A percentile compares a stretch with the other conserved stretches of the same genome.
Evolutionary conservation across 2,797 vertebrate genomes (phyloP).

Genomic region (Okamejei kenojei): DNA sequence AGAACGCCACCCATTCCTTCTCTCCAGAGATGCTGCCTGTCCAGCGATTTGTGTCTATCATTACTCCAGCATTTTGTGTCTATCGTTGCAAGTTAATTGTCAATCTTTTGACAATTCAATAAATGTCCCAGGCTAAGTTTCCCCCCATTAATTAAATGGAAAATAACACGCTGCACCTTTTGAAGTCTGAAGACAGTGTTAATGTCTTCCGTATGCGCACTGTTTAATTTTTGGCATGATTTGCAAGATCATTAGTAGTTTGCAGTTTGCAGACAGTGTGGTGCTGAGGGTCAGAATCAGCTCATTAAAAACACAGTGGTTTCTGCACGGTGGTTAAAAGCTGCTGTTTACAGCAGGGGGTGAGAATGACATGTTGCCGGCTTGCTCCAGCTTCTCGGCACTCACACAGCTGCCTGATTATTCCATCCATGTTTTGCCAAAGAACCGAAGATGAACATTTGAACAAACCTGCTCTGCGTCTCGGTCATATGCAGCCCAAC

Average conservation of each 20-base stretch:
- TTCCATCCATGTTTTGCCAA: not conserved
- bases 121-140: not conserved
- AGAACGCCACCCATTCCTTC: too few species aligned
- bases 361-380: not conserved
- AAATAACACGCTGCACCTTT: not conserved
- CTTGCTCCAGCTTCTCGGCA: not conserved
- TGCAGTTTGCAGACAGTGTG: slow-evolving; percentile 18
- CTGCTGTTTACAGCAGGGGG: not conserved
- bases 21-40: too few species aligned
- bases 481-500: not conserved
- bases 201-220: not conserved
- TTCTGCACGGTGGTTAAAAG: not conserved
- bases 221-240: not conserved
- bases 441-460: not conserved
- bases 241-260: not conserved
- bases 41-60: too few species aligned
- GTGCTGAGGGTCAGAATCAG: slow-evolving; percentile 13
- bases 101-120: not conserved
- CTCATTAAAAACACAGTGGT: slow-evolving; percentile 21
- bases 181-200: not conserved
- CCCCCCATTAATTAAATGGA: not conserved
- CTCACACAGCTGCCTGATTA: not conserved
- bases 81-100: too few species aligned
- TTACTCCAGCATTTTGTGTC: too few species aligned
- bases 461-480: not conserved